These are phyloP conservation scores for Avahi laniger DNA, from an alignment of 2,797 vertebrate genomes.

Conservation along the genomic window DNA sequence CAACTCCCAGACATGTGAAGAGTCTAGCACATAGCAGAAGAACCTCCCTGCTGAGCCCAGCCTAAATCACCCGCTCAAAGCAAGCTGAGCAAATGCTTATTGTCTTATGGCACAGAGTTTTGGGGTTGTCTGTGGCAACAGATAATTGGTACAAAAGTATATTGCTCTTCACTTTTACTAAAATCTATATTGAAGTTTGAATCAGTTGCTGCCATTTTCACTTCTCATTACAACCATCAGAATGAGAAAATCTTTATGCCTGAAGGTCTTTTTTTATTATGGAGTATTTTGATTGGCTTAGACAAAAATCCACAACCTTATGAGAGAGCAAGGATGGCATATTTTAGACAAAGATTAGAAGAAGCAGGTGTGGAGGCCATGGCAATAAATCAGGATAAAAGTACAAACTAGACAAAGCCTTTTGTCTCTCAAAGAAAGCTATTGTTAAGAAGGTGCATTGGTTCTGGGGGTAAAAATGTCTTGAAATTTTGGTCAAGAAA, in stretches of 20 bases:
- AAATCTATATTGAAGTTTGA: not conserved
- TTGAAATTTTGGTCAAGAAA: not conserved
- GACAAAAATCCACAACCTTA: not conserved
- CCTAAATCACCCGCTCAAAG: too few species aligned
- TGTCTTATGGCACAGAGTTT: not conserved
- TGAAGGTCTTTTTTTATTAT: not conserved
- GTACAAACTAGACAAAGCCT: not conserved
- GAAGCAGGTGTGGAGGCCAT: not conserved
- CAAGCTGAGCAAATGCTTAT: not conserved
- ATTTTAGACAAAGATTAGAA: not conserved
- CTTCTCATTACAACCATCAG: not conserved
- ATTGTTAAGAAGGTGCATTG: not conserved
- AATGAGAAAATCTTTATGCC: not conserved
- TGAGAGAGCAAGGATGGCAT: not conserved
- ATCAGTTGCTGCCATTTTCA: accelerated
- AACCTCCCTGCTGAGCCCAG: not conserved
- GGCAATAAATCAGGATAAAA: not conserved
- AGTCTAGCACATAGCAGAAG: not conserved
- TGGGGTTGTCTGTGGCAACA: not conserved
- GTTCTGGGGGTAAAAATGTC: not conserved
- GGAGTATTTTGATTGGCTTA: not conserved
- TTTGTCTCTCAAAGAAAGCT: not conserved
- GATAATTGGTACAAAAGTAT: not conserved
- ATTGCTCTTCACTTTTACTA: not conserved
- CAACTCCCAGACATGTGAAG: not conserved